Conservation (phyloP, 1,140 invertebrate species). For the Pinna nobilis region DNA sequence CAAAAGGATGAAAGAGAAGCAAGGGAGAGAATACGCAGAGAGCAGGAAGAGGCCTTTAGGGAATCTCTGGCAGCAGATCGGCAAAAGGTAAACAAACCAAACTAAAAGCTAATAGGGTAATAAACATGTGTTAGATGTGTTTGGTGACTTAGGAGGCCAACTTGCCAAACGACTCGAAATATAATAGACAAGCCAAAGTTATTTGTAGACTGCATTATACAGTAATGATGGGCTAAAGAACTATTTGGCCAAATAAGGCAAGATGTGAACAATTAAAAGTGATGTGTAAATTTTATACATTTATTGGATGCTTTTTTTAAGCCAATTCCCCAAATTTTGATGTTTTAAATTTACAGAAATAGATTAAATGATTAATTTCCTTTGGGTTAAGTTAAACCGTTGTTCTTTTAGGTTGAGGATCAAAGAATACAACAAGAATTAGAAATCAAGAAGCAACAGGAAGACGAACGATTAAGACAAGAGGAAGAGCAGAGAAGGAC, state of each 20-base stretch:
- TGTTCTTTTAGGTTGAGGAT: constrained; percentile 57
- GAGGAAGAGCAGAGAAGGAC: constrained; percentile 30
- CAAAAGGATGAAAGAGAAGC: constrained; percentile 85
- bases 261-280: too few species aligned
- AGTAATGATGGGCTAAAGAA: too few species aligned
- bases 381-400: too few species aligned
- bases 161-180: too few species aligned
- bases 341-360: neutral
- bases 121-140: neutral
- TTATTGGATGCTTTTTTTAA: too few species aligned
- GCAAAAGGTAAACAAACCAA: constrained; percentile 74
- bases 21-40: constrained; percentile 90
- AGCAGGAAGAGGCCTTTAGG: constrained; percentile 95
- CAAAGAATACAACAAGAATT: constrained; percentile 42
- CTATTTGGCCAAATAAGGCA: too few species aligned
- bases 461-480: constrained; percentile 55
- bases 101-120: constrained; percentile 10
- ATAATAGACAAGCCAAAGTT: too few species aligned
- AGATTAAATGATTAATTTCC: too few species aligned
- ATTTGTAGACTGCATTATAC: too few species aligned
- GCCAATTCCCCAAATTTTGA: neutral
- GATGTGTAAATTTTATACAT: too few species aligned
- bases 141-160: too few species aligned
- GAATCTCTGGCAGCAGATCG: constrained; percentile 92
- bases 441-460: constrained; percentile 45